Base-by-base conservation (phyloP, 2,113 vertebrate species). In the Tenrec ecaudatus region DNA sequence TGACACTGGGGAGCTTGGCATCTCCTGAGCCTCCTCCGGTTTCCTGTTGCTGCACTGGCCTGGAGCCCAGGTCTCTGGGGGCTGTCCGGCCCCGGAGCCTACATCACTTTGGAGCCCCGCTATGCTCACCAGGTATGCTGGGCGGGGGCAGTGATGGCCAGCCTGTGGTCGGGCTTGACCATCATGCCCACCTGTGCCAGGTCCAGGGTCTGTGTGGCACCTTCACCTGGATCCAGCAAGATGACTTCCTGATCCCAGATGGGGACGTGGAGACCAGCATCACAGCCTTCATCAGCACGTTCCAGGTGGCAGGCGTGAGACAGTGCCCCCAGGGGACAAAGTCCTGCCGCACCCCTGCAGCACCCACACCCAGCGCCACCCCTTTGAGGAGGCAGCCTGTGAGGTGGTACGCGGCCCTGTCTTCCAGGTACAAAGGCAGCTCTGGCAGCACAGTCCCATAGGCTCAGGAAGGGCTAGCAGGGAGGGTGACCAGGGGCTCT, bases 201-300 rank as follows among this genome's bases (percentile, higher is more conserved):
- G 99, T 99, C 3, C 98, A 98, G 1, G 99, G 99, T 2, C 97
- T 99, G 23, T 99, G 99, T 16, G 99, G 99, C 60, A 99, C 99
- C 3, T 98, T 99, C 94, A 99, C 98, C 62, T 98, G 99, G 98
- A 98, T 98, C 97, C 99, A 99, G 97, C 98, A 98, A 3, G 99
- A 99, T 0, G 99, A 99, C 83, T 99, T 99, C 96, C 98, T 98
- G 93, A 99, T 99, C 0, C 99, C 99, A 0, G 98, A 97, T 0
- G 99, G 99, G 0, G 99, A 99, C 0, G 97, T 99, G 90, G 99
- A 99, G 94, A 97, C 89, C 96, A 97, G 97, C 0, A 78, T 98
- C 0, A 0, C 97, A 0, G 98, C 98, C 79, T 99, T 99, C 6
- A 97, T 97, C 31, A 89, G 94, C 89, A 99, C 98, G 93, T 99